phyloP scores from a whole-genome alignment of 92 coral and sea anemone species.

The Epizoanthus rinbou region DNA sequence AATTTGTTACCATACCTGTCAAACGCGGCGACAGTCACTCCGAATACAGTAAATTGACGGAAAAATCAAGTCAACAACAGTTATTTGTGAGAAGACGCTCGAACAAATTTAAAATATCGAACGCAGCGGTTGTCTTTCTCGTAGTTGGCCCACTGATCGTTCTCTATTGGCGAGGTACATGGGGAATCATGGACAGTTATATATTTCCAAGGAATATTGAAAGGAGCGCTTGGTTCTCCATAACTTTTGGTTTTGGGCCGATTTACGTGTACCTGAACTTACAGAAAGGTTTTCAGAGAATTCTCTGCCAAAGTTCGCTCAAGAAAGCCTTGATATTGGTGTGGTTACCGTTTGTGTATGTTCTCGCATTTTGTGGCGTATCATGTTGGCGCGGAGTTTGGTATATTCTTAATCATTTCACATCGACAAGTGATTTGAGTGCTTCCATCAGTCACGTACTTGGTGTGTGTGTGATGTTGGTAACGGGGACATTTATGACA shows the following conservation, averaged over 20 bases:
- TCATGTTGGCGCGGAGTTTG: constrained; percentile 78
- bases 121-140: constrained; percentile 24
- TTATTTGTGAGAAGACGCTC: too few species aligned
- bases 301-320: neutral
- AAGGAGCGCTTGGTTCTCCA: constrained; percentile 43
- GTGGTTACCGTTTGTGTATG: constrained; percentile 45
- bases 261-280: constrained; percentile 19
- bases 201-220: constrained; percentile 43
- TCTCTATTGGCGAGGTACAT: constrained; percentile 67
- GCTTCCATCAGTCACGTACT: constrained; percentile 38
- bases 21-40: too few species aligned
- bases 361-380: constrained; percentile 38
- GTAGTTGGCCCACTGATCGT: constrained; percentile 53
- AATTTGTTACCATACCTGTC: too few species aligned
- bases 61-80: too few species aligned
- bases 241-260: constrained; percentile 18
- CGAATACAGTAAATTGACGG: too few species aligned
- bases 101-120: neutral
- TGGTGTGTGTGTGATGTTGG: constrained; percentile 18
- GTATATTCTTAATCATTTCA: constrained; percentile 38
- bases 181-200: constrained; percentile 62
- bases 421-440: constrained; percentile 17
- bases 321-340: neutral
- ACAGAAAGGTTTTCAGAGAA: constrained; percentile 29
- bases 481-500: constrained; percentile 23